phyloP scores from a whole-genome alignment of 2,888 invertebrate genomes.

The Pseudococcus viburni region DNA sequence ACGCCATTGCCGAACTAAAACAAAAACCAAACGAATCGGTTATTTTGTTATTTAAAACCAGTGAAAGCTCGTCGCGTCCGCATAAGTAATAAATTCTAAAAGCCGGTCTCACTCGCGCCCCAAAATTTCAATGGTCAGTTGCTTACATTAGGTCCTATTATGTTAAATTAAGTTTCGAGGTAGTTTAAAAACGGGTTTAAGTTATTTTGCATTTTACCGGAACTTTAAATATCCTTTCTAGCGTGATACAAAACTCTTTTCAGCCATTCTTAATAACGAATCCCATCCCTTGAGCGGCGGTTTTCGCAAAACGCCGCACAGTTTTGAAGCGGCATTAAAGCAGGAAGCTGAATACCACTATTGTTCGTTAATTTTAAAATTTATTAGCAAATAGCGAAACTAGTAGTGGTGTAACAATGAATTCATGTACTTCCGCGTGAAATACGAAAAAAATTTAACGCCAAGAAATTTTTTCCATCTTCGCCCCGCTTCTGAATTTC shows the following conservation, averaged over 20 bases:
- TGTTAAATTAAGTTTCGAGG: conserved; percentile 64
- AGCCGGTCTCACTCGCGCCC: conserved; percentile 55
- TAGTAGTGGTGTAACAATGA: background rate
- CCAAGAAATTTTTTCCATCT: background rate
- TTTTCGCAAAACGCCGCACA: conserved; percentile 48
- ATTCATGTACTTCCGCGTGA: conserved; percentile 43
- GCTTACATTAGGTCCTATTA: conserved; percentile 64
- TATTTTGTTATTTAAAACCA: conserved; percentile 57
- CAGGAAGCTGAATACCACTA: conserved; percentile 61
- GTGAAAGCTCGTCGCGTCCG: conserved; percentile 33
- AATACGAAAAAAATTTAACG: conserved; percentile 21
- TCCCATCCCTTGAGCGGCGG: conserved; percentile 29
- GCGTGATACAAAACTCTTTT: conserved; percentile 63
- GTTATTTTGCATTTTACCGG: conserved; percentile 65
- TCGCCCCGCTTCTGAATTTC: background rate
- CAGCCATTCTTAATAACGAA: conserved; percentile 60
- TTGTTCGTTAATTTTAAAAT: conserved; percentile 64
- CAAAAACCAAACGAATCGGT: conserved; percentile 49
- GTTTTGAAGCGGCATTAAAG: conserved; percentile 62
- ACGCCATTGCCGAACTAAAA: conserved; percentile 1
- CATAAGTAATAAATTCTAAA: conserved; percentile 61
- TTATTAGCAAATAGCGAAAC: conserved; percentile 46
- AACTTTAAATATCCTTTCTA: conserved; percentile 65
- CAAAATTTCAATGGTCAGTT: conserved; percentile 62
- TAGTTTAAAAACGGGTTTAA: conserved; percentile 63